phyloP scores from a whole-genome alignment of 1,140 invertebrate species.

The Laodelphax striatellus region DNA sequence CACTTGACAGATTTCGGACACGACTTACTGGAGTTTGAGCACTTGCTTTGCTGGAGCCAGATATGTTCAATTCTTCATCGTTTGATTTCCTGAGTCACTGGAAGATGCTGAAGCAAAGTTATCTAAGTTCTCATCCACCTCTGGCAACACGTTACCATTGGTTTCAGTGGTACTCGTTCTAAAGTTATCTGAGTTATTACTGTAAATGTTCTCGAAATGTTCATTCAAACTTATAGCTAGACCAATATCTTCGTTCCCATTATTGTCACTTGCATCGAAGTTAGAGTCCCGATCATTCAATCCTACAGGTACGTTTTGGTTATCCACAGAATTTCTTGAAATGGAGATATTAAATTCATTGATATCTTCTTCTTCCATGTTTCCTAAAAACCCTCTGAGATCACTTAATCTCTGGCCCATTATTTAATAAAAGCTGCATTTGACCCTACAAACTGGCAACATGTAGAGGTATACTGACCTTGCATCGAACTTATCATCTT shows the following conservation, averaged over 20 bases:
- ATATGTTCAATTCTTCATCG: not conserved
- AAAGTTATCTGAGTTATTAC: constrained; percentile 16
- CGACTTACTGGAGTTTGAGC: constrained; percentile 10
- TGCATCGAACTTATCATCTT: not conserved
- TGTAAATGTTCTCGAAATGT: constrained; percentile 24
- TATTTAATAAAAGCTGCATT: constrained; percentile 10
- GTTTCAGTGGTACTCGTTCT: constrained; percentile 7
- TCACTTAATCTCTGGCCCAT: constrained; percentile 27
- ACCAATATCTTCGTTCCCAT: constrained; percentile 15
- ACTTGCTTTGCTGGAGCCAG: constrained; percentile 4
- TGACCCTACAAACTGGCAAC: not conserved
- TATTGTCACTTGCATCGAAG: constrained; percentile 9
- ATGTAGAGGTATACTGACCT: not conserved
- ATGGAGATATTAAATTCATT: constrained; percentile 18
- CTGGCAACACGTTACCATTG: constrained; percentile 8
- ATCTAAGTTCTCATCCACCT: not conserved
- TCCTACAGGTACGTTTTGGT: not conserved
- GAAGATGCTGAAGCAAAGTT: not conserved
- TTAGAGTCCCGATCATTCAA: not conserved
- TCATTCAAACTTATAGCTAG: constrained; percentile 14
- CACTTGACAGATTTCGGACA: not conserved
- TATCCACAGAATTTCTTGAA: constrained; percentile 11
- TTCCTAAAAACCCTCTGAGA: constrained; percentile 19
- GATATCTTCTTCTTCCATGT: constrained; percentile 22
- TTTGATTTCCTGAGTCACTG: not conserved